phyloP scores from a whole-genome alignment of 23 tunicate genomes.

The Trididemnum clinides region DNA sequence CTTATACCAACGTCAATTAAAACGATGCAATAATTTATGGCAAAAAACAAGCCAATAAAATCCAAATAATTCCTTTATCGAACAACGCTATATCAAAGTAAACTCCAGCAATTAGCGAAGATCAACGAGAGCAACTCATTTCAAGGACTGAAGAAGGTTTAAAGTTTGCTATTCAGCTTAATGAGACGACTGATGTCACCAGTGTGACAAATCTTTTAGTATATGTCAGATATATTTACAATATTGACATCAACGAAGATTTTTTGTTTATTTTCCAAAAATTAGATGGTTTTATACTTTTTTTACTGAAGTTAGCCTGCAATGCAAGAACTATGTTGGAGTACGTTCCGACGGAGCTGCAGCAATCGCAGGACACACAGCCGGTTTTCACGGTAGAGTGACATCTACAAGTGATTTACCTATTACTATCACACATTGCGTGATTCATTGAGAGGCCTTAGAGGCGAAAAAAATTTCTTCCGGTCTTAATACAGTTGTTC shows the following conservation, averaged over 20 bases:
- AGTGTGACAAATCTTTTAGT: no score
- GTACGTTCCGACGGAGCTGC: not conserved
- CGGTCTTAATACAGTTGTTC: slow-evolving; percentile 17
- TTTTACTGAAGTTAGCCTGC: slow-evolving; percentile 41
- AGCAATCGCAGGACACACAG: slow-evolving; percentile 11
- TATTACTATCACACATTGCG: slow-evolving; percentile 47
- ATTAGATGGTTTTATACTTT: slow-evolving; percentile 7
- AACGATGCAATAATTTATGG: slow-evolving; percentile 53
- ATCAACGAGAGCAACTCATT: no score
- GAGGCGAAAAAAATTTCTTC: slow-evolving; percentile 26
- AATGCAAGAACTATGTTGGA: slow-evolving; percentile 45
- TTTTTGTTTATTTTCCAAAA: slow-evolving; percentile 15
- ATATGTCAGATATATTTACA: no score
- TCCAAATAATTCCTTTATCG: slow-evolving; percentile 52
- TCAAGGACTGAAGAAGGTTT: no score
- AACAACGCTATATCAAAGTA: slow-evolving; percentile 53
- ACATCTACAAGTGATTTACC: no score
- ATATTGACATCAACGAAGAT: slow-evolving; percentile 36
- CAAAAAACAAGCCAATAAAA: slow-evolving; percentile 53
- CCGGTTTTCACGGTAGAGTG: no score
- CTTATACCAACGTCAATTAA: slow-evolving; percentile 53
- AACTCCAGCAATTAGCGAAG: no score
- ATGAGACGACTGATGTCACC: no score
- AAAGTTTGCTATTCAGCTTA: no score
- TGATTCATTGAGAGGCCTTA: slow-evolving; percentile 48